A percentile compares a stretch with the other conserved stretches of the same genome.
Conservation (phyloP, 2,797 vertebrate genomes). For the Loris lydekkerianus region DNA sequence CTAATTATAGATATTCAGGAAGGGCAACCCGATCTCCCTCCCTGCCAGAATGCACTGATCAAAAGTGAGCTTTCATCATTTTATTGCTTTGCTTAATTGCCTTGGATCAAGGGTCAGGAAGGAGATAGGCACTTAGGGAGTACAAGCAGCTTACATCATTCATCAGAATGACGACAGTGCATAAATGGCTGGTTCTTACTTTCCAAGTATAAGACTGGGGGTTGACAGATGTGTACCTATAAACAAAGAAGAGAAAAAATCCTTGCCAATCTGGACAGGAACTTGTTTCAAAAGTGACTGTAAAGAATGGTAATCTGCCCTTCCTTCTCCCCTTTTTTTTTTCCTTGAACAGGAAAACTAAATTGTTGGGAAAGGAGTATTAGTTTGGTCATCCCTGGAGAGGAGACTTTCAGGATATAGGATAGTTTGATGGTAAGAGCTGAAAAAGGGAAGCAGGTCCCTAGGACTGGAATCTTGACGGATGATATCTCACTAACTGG, state of each 20-base stretch:
- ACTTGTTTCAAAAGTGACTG: not conserved
- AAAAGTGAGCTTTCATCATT: constrained; percentile 67
- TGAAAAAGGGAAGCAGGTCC: not conserved
- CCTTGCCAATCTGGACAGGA: not conserved
- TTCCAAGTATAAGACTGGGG: not conserved
- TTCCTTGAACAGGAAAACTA: constrained; percentile 26
- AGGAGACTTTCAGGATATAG: not conserved
- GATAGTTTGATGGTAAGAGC: not conserved
- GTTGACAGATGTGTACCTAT: not conserved
- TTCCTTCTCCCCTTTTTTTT: not conserved
- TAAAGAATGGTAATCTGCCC: not conserved
- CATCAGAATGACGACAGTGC: not conserved
- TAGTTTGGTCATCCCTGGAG: not conserved
- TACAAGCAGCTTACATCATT: constrained; percentile 10
- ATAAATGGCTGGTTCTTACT: not conserved
- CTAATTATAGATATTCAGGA: constrained; percentile 71
- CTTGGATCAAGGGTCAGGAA: constrained; percentile 64
- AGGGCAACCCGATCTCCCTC: constrained; percentile 55
- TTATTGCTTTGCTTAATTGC: constrained; percentile 74
- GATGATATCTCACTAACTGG: not conserved
- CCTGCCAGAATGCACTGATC: constrained; percentile 63
- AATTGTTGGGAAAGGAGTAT: not conserved
- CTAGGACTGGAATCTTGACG: not conserved
- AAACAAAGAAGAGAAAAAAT: constrained; percentile 1
- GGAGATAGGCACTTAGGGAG: constrained; percentile 56